These are phyloP conservation scores for Diplosoma virens DNA, from an alignment of 23 tunicate genomes.

Conservation along the genomic window DNA sequence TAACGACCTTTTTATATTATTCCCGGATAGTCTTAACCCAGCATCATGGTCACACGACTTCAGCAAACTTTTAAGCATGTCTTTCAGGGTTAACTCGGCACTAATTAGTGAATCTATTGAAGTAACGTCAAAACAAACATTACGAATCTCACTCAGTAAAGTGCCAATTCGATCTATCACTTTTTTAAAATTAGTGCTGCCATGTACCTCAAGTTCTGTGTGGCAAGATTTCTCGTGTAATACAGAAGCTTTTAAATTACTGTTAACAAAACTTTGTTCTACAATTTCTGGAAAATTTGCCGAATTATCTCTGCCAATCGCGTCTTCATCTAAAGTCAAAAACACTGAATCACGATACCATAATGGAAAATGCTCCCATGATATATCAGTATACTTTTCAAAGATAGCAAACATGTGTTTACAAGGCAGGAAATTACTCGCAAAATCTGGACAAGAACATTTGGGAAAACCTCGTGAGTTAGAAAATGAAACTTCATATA, in stretches of 20 bases:
- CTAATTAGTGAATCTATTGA: neutral
- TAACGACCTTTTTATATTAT: neutral
- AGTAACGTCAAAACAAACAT: neutral
- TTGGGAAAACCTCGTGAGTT: neutral
- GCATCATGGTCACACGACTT: neutral
- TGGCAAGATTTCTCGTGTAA: too few species aligned
- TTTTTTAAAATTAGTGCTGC: neutral
- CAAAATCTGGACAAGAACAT: neutral
- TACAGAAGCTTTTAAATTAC: too few species aligned
- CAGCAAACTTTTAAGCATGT: neutral
- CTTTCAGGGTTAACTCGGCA: neutral
- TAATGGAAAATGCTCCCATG: too few species aligned
- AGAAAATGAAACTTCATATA: neutral
- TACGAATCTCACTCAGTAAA: slow-evolving; percentile 3
- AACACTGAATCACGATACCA: too few species aligned
- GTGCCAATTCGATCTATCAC: neutral
- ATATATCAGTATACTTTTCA: neutral
- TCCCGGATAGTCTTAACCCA: neutral
- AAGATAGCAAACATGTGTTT: neutral
- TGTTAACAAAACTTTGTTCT: too few species aligned
- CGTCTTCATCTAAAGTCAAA: too few species aligned
- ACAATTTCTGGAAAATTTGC: too few species aligned
- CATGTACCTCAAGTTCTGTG: too few species aligned
- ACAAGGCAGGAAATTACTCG: neutral
- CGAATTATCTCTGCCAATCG: too few species aligned